Percentiles rank a stretch among this genome's conserved stretches.
These are phyloP conservation scores for Micropoecilia bifurca DNA, from an alignment of 2,797 vertebrate species.

Conservation along the genomic window DNA sequence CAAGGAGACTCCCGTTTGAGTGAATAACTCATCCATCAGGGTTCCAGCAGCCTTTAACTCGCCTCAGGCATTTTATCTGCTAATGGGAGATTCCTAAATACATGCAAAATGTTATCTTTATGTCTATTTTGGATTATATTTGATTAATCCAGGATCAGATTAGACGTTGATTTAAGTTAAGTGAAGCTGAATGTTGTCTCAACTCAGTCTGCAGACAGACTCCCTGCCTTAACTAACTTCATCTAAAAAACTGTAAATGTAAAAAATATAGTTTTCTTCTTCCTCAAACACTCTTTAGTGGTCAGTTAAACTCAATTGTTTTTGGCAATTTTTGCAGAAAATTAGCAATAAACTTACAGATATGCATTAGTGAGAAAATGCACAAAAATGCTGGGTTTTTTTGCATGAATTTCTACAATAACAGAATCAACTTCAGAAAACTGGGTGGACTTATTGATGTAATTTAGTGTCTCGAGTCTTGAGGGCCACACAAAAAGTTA, in stretches of 20 bases:
- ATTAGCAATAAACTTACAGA: no score
- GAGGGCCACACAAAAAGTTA: no score
- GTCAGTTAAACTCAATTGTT: neutral
- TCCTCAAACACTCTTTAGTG: neutral
- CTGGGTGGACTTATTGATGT: no score
- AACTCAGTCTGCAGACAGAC: neutral
- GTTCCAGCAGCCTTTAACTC: neutral
- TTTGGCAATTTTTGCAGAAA: no score
- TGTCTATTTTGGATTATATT: neutral
- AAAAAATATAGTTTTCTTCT: neutral
- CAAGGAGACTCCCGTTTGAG: conserved; percentile 15
- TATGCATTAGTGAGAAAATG: no score
- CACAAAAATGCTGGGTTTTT: no score
- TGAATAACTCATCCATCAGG: conserved; percentile 6
- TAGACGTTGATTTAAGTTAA: neutral
- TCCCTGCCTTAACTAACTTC: no score
- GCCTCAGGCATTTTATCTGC: neutral
- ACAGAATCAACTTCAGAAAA: no score
- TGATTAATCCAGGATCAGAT: no score
- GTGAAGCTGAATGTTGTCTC: neutral
- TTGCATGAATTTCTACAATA: no score
- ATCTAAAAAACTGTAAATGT: neutral
- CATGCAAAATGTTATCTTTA: neutral
- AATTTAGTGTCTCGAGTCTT: no score
- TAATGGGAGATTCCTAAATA: neutral